phyloP scores from a whole-genome alignment of 2,113 vertebrate species.

The Chloebia gouldiae region DNA sequence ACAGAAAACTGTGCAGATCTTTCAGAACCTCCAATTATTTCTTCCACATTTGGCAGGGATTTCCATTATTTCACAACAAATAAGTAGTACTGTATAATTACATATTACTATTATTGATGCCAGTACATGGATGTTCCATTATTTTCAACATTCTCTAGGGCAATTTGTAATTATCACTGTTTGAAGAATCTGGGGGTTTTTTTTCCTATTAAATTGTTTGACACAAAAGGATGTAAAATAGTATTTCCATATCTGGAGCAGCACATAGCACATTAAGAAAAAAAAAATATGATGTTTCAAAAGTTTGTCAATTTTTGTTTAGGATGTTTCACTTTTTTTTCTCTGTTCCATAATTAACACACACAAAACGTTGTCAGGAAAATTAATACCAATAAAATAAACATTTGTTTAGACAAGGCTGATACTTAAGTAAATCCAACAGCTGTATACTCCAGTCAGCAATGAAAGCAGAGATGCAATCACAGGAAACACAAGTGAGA shows the following conservation, averaged over 20 bases:
- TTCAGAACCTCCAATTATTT: constrained; percentile 25
- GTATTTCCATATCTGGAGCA: background rate
- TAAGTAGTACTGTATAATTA: constrained; percentile 14
- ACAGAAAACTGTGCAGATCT: background rate
- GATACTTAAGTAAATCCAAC: background rate
- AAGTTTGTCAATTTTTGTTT: background rate
- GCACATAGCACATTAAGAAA: background rate
- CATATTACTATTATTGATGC: background rate
- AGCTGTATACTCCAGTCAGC: background rate
- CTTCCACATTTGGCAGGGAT: background rate
- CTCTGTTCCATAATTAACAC: background rate
- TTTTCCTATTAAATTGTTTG: background rate
- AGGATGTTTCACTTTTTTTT: background rate
- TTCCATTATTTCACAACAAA: constrained; percentile 10
- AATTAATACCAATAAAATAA: background rate
- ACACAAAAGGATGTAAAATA: background rate
- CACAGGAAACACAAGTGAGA: fast-evolving
- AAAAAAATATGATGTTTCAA: background rate
- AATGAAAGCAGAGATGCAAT: background rate
- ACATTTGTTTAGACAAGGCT: background rate
- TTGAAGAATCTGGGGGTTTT: background rate
- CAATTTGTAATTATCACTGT: constrained; percentile 16
- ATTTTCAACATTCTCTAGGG: background rate
- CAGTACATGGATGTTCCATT: constrained; percentile 5
- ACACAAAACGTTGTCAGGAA: background rate